phyloP scores from a whole-genome alignment of 30 jellyfish, hydroid and myxozoan species.

The Turritopsis rubra region DNA sequence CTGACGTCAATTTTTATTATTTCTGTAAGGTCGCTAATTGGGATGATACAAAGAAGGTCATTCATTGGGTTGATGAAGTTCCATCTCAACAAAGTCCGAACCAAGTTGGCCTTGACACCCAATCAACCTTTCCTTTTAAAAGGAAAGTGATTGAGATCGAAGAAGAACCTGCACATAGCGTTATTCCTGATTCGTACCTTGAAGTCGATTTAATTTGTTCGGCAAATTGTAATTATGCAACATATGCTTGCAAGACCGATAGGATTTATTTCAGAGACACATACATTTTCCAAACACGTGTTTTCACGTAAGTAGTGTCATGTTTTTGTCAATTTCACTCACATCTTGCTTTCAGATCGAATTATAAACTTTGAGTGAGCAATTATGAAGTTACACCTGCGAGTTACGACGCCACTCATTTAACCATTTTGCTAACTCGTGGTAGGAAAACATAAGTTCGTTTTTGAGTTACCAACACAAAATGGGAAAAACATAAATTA shows the following conservation, averaged over 20 bases:
- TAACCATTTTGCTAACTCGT: background rate
- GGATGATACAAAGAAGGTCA: slow-evolving; percentile 74
- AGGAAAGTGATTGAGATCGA: slow-evolving; percentile 64
- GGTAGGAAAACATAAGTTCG: background rate
- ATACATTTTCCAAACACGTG: slow-evolving; percentile 63
- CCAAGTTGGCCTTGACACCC: slow-evolving; percentile 10
- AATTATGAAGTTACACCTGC: no score
- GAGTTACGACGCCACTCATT: background rate
- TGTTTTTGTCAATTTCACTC: background rate
- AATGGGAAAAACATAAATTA: no score
- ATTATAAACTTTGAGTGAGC: no score
- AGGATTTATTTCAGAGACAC: slow-evolving; percentile 68
- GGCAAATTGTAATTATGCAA: slow-evolving; percentile 61
- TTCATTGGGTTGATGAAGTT: slow-evolving; percentile 66
- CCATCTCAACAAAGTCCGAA: slow-evolving; percentile 27
- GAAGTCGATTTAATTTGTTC: slow-evolving; percentile 46
- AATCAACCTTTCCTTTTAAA: slow-evolving; percentile 22
- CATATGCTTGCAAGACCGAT: slow-evolving; percentile 31
- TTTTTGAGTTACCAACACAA: no score
- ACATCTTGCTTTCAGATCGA: no score
- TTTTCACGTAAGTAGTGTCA: slow-evolving; percentile 49
- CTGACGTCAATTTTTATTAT: background rate
- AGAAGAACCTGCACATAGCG: slow-evolving; percentile 60
- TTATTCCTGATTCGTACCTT: slow-evolving; percentile 46
- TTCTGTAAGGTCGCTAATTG: slow-evolving; percentile 57